phyloP scores from a whole-genome alignment of 2,113 vertebrate species.

The Noctilio leporinus region DNA sequence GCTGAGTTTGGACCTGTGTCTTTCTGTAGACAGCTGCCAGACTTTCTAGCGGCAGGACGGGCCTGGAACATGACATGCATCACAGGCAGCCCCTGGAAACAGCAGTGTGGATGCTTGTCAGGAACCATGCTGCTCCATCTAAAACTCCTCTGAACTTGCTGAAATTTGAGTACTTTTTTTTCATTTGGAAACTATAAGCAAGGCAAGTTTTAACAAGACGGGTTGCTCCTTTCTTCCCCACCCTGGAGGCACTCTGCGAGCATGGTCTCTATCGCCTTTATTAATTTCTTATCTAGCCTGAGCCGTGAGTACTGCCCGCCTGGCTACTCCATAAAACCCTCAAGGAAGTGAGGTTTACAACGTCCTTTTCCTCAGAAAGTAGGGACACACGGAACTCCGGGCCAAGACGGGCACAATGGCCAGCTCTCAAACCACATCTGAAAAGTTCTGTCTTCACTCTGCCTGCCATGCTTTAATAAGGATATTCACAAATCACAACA shows the following conservation, averaged over 20 bases:
- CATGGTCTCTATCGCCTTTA: not conserved
- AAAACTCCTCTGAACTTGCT: not conserved
- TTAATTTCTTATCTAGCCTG: not conserved
- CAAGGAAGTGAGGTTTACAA: not conserved
- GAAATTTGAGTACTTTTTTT: not conserved
- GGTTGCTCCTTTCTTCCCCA: not conserved
- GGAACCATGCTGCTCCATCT: not conserved
- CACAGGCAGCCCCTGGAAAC: not conserved
- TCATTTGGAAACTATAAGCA: not conserved
- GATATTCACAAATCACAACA: not conserved
- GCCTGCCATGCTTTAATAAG: not conserved
- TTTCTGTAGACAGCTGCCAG: not conserved
- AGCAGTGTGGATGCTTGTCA: not conserved
- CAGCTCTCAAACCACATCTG: not conserved
- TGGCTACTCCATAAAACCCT: not conserved
- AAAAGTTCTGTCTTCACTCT: not conserved
- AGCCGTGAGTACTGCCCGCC: not conserved
- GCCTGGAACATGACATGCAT: not conserved
- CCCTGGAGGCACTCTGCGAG: not conserved
- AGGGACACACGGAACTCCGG: not conserved
- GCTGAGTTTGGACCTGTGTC: not conserved
- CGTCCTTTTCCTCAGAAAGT: not conserved
- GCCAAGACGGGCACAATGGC: not conserved
- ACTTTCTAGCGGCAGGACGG: not conserved
- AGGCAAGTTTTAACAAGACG: not conserved